Base-by-base conservation (phyloP, 92 coral and sea anemone species). In the Paramuricea clavata region DNA sequence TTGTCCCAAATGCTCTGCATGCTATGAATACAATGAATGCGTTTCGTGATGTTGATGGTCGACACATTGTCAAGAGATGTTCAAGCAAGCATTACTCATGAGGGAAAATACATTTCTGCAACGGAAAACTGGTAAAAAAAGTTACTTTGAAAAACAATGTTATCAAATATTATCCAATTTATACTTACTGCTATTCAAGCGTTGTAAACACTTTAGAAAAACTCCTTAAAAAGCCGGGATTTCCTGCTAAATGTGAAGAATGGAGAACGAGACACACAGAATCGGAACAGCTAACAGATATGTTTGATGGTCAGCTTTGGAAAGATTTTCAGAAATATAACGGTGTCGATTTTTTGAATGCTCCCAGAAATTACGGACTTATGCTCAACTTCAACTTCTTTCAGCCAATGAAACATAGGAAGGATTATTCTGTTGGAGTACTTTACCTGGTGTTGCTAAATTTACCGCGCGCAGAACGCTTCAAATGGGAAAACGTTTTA, bases 391-490 rank as follows among this genome's bases (percentile, higher is more conserved):
- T 92, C 83, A 93, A 89, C 68, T 86, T 86, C 49, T 90, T 93
- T 87, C 93, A 93, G 41, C 93, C 92, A 22, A 83, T 93, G 90
- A 93, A 92, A 23, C 78, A 72, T 19, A 28, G 86, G 42, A 82
- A 92, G 54, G 94, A 92, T 74, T 89, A 92, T 42, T 92, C 93
- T 27, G 95, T 92, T 28, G 93, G 95, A 10, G 95, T 92, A 12
- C 85, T 92, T 42, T 93, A 90, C 69, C 56, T 93, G 30, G 92
- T 77, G 5, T 13, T 70, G 8, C 49, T 56, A 13, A 85, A 85
- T 85, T 19, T 73, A 23, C 88, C 88, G 0, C 26, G 82, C 9
- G 59, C 69, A 5, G 87, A 83, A 34, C 65, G 81, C 9, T 81
- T 87, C 83, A 91, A 77, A 59, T 91, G 89, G 92, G 91, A 91